Conservation (phyloP, 2,797 vertebrate species). For the Nannoperca australis region DNA sequence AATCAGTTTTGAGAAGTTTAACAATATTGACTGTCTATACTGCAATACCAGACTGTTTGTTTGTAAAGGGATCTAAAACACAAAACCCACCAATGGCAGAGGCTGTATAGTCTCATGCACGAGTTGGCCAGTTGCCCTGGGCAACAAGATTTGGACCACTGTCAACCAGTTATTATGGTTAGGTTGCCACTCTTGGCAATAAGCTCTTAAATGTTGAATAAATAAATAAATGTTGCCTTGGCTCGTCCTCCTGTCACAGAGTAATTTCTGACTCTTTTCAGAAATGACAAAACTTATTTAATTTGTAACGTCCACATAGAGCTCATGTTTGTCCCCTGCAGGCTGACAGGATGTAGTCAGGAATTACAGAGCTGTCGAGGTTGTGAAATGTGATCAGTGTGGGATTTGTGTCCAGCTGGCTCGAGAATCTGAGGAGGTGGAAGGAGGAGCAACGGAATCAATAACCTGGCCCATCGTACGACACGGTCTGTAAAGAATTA, state of each 20-base stretch:
- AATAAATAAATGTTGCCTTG: background rate
- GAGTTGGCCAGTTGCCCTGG: constrained; percentile 43
- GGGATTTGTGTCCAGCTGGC: constrained; percentile 57
- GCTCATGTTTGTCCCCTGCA: background rate
- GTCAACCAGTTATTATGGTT: background rate
- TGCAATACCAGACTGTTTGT: constrained; percentile 24
- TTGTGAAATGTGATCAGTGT: constrained; percentile 51
- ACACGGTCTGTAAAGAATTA: constrained; percentile 15
- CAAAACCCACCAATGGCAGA: constrained; percentile 5
- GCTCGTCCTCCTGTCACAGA: background rate
- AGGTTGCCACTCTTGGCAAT: background rate
- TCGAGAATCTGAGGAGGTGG: constrained; percentile 22
- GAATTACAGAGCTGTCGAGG: constrained; percentile 19
- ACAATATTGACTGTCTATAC: constrained; percentile 8
- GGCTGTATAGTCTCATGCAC: constrained; percentile 49
- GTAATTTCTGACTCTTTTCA: background rate
- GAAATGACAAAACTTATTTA: constrained; percentile 1
- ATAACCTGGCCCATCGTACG: constrained; percentile 33
- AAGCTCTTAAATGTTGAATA: background rate
- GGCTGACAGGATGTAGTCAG: constrained; percentile 32
- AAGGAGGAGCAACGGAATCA: constrained; percentile 41
- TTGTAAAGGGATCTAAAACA: background rate
- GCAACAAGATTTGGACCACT: constrained; percentile 17
- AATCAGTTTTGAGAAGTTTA: constrained; percentile 18
- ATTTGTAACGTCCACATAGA: background rate